Evolutionary conservation across 2,888 invertebrate species (phyloP), one percentile per base, ranked within the genome.

Genomic region (Lymantria dispar): DNA sequence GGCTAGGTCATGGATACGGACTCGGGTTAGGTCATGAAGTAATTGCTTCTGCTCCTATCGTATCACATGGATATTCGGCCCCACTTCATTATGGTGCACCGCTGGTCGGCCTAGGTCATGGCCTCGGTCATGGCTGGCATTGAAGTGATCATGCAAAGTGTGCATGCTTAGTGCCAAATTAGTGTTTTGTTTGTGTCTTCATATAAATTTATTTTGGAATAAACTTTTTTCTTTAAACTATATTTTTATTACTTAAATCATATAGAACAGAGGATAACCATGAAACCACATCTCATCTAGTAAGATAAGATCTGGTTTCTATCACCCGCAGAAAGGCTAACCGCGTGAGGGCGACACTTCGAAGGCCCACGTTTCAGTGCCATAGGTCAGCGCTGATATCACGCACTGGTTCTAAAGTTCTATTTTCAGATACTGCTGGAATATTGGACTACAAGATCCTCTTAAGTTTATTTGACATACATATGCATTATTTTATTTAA

Each of bases 121-220:
- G 79, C 8, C 54, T 84, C n/a, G 82, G 84, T 3, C 85, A 85
- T 47, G 66, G 84, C 39, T 84, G 85, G 84, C 83, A 78, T 73
- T 83, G 70, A 76, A 54, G 48, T 45, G 57, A 56, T 54, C 52
- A 52, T 50, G 47, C 47, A 54, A 33, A 5, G 7, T 54, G 48
- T 56, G 22, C 22, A 22, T 58, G 50, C 63, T 69, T 70, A 74
- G 78, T 83, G 82, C 78, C 78, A 81, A 82, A 81, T 76, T 78
- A 70, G 61, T 60, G 59, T 58, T 67, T 59, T 54, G 58, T 37
- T 43, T 49, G 36, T 13, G 14, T 14, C 36, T 41, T 44, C 42
- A 22, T 52, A n/a, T 48, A 42, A 42, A 48, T 42, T 8, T 51
- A 43, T 39, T 45, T 43, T 31, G 30, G 38, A 40, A 56, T 47